Conservation (phyloP, 2,797 vertebrate species). For the Falco naumanni region DNA sequence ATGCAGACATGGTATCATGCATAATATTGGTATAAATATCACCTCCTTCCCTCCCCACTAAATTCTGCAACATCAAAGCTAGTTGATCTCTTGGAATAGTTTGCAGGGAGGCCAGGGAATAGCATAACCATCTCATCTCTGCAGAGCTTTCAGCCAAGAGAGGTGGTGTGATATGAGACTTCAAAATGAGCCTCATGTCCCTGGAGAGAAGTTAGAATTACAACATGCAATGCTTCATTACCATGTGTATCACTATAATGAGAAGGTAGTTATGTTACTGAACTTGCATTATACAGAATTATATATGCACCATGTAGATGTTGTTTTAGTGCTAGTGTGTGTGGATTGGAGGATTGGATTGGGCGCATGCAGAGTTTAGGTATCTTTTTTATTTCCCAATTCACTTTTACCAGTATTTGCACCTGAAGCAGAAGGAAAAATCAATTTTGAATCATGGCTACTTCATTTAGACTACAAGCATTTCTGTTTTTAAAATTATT, state of each 20-base stretch:
- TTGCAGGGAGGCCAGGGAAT: constrained; percentile 19
- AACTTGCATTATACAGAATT: background rate
- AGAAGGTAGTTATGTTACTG: constrained; percentile 5
- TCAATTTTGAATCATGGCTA: background rate
- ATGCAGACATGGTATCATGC: background rate
- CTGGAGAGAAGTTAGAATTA: constrained; percentile 25
- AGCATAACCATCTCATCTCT: background rate
- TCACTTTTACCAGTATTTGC: background rate
- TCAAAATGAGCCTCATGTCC: constrained; percentile 21
- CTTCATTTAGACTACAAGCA: constrained; percentile 16
- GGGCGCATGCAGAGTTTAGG: background rate
- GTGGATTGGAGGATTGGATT: background rate
- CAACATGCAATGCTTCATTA: constrained; percentile 52
- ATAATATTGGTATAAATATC: background rate
- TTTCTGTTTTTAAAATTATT: background rate
- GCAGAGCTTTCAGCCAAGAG: constrained; percentile 9
- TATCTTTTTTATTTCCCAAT: background rate
- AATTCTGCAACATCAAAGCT: constrained; percentile 42
- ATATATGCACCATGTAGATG: background rate
- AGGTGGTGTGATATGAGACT: background rate
- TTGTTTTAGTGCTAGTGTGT: background rate
- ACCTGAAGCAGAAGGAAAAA: background rate
- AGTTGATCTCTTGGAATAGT: background rate
- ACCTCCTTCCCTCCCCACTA: background rate
- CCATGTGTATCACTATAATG: constrained; percentile 46